Base-by-base conservation (phyloP, 2,113 vertebrate genomes). In the Bothrops jararaca region DNA sequence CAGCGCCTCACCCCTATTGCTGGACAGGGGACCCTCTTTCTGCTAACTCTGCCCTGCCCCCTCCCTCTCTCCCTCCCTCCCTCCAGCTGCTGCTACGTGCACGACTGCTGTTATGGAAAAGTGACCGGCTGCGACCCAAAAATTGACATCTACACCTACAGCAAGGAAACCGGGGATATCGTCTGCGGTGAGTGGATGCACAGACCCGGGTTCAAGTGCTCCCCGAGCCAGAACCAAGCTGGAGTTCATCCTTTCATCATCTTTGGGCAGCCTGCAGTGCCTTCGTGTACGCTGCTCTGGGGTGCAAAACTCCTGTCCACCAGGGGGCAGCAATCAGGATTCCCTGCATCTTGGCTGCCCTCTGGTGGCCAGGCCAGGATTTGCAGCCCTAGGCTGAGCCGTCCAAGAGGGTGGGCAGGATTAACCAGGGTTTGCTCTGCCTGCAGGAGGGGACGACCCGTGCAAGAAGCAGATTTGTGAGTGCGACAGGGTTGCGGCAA, bases 21-120 rank as follows among this genome's bases (percentile, higher is more conserved):
- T 60, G 57, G 9, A 60, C 24, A 0, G 9, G 57, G 24, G 24
- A 26, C 24, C 24, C 26, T 29, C 58, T 64, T 64, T 29, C 3
- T 0, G 10, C 58, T 64, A 29, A 29, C 58, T 64, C 58, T 1
- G 0, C 8, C 8, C 48, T 0, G 5, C 1, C 5, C 29, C 54
- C 23, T 57, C 42, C 54, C 45, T 45, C 45, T 4, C 45, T 48
- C 45, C 87, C 23, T 57, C 53, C 64, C 53, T 64, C 22, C 87
- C 22, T 39, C 34, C 80, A 93, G 92, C 12, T 93, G 92, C 45
- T 93, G 89, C 7, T 9, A 54, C 6, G 4, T 0, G 4, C 92
- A 93, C 5, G 89, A 93, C 34, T 87, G 89, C 85, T 93, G 80
- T 15, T 93, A 93, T 13, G 15, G 9, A 7, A 53, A 39, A 18